Percentiles rank a stretch among this genome's conserved stretches.
These are phyloP conservation scores for Sceliomorpha sp. DNA, from an alignment of 2,888 invertebrate species.

Conservation along the genomic window DNA sequence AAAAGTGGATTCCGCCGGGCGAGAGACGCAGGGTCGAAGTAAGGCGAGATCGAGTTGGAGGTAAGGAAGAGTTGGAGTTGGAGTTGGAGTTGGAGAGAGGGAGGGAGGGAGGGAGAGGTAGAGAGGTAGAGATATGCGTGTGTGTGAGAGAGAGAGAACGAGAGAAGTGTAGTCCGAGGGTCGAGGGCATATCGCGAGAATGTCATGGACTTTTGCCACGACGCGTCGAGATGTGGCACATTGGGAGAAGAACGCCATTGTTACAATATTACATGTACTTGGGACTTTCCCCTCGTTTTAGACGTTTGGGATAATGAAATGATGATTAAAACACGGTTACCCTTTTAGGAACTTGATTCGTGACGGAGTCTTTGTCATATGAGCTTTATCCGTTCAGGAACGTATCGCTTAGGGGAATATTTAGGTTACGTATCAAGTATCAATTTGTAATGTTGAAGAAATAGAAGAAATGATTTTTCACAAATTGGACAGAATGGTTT, in stretches of 20 bases:
- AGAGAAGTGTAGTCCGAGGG: slow-evolving; percentile 30
- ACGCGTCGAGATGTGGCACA: slow-evolving; percentile 25
- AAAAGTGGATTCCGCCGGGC: slow-evolving; percentile 65
- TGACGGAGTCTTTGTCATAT: too few relatives aligned
- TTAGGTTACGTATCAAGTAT: too few relatives aligned
- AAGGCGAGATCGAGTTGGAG: slow-evolving; percentile 14
- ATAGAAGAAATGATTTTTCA: too few relatives aligned
- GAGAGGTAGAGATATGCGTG: not conserved
- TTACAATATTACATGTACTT: too few relatives aligned
- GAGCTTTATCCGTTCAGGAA: too few relatives aligned
- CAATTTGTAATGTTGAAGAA: too few relatives aligned
- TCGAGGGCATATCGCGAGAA: slow-evolving; percentile 51
- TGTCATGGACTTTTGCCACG: slow-evolving; percentile 48
- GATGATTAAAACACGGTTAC: too few relatives aligned
- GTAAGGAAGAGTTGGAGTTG: slow-evolving; percentile 35
- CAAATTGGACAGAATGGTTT: too few relatives aligned
- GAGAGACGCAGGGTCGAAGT: slow-evolving; percentile 45
- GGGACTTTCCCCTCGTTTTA: too few relatives aligned
- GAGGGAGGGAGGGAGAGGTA: slow-evolving; percentile 39
- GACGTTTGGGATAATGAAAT: too few relatives aligned
- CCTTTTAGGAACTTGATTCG: too few relatives aligned
- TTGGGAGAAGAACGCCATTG: slow-evolving; percentile 3
- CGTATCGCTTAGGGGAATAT: too few relatives aligned
- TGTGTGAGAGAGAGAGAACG: slow-evolving; percentile 7
- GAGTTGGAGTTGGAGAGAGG: slow-evolving; percentile 34